Evolutionary conservation across 2,113 vertebrate species (phyloP).

Genomic region (Paratilapia polleni): DNA sequence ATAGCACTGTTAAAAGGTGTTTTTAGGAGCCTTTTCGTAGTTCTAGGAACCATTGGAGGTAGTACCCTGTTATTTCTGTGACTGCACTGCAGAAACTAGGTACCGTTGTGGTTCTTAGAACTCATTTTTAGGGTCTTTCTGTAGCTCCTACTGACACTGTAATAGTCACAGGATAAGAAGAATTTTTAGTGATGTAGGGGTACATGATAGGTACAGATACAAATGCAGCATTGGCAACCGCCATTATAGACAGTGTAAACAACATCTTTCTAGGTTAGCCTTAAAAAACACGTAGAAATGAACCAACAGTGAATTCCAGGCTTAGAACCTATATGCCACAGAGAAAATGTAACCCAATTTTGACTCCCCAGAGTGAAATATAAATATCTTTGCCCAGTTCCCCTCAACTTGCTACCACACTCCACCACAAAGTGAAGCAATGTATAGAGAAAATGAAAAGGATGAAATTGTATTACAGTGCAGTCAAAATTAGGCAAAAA

Average conservation of each 20-base stretch:
- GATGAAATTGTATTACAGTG: neutral
- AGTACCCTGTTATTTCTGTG: neutral
- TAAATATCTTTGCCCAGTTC: neutral
- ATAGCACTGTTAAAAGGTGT: constrained; percentile 51
- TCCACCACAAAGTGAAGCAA: neutral
- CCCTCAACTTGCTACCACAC: neutral
- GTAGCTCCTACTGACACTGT: neutral
- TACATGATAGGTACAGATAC: neutral
- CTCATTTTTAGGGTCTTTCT: neutral
- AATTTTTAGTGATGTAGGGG: neutral
- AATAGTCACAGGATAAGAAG: neutral
- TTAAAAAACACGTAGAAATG: neutral
- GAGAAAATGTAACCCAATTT: neutral
- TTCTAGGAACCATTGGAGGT: neutral
- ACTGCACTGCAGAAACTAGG: neutral
- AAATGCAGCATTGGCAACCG: neutral
- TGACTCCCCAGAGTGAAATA: neutral
- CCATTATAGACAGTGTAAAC: neutral
- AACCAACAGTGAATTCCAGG: neutral
- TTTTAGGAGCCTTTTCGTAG: neutral
- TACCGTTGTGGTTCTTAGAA: neutral
- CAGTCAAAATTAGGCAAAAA: neutral
- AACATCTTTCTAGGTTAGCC: neutral
- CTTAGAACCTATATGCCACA: neutral
- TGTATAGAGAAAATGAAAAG: neutral